Base-by-base conservation (phyloP, 2,113 vertebrate species). In the Mirza zaza region DNA sequence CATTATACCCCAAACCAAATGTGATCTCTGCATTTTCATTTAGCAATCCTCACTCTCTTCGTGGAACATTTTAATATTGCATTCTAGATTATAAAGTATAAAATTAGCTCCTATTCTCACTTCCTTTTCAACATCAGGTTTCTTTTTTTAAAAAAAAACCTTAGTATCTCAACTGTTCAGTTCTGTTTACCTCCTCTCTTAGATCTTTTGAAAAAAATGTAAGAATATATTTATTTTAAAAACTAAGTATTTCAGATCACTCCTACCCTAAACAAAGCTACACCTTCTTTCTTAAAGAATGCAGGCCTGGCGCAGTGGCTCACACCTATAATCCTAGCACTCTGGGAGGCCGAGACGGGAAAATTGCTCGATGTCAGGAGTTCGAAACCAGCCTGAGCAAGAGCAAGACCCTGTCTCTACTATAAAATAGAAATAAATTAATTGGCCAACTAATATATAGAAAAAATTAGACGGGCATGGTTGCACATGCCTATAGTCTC, bases 131-230 rank as follows among this genome's bases (percentile, higher is more conserved):
- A 42, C 29, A 3, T 79, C 50, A 50, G 20, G 0, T 57, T 77
- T 52, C 59, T 67, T 80, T 68, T 93, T 70, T n/a, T 25, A 63
- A 87, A 87, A 48, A 48, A 84, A 87, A 8, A 55, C 42, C 42
- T 76, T n/a, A 73, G 12, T 48, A 52, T 83, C 27, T 89, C 73
- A 89, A 3, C 20, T 68, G 18, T 68, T 96, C 20, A 39, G 21
- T 45, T 91, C 63, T 63, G 32, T 70, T 42, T 0, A 59, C 21
- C 8, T 92, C n/a, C 34, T 79, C 36, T 71, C 23, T 76, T 52
- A 89, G 71, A 73, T 75, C 50, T 86, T 91, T 61, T 71, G 13
- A 45, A 80, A 94, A 94, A 94, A 85, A 85, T 65, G 52, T 3
- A 45, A 13, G 21, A 68, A 0, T 52, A 23, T 68, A 59, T 87